Base-by-base conservation (phyloP, 1,140 invertebrate species). In the Lucilia cuprina region DNA sequence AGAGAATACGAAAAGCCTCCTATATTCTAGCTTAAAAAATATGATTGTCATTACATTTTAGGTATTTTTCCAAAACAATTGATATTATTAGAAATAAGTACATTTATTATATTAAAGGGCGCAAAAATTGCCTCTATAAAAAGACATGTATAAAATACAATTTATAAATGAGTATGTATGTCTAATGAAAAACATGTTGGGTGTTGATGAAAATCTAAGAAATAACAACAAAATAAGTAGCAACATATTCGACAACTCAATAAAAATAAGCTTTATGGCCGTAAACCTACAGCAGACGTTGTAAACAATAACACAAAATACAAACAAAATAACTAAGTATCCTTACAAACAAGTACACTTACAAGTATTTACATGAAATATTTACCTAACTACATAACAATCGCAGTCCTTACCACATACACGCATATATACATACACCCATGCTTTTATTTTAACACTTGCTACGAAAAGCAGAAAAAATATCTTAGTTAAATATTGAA, bases 261-360 rank as follows among this genome's bases (percentile, higher is more conserved):
- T 89, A 89, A 89, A 70, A 89, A 89, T 89, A 88, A 89, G 88
- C 88, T 89, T 89, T 89, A 89, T 89, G 88, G 87, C 86, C 84
- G 86, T 83, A 85, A 85, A 86, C 84, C 41, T 41, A 8, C 41
- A 60, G n/a, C 55, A 60, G 17, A 12, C 13, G 50, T 17, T 17
- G 7, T 60, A 17, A 60, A 60, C 1, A 60, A 7, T 60, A 30
- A n/a, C 50, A 60, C 55, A 60, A 17, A 60, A 14, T 2, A n/a
- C 55, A 60, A 14, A 60, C 55, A 60, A 60, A 70, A 21, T n/a
- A 70, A 70, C 65, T 10, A 70, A 5, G 19, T 21, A 70, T 21
- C 13, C 60, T 5, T 70, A 60, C 17, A n/a, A n/a, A 60, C 55
- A 41, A 41, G 55, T 60, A 8, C 10, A 60, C 55, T 60, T 17